A percentile compares a stretch with the other conserved stretches of the same genome.
phyloP scores from a whole-genome alignment of 2,113 vertebrate species.

The Muscicapa adusta region DNA sequence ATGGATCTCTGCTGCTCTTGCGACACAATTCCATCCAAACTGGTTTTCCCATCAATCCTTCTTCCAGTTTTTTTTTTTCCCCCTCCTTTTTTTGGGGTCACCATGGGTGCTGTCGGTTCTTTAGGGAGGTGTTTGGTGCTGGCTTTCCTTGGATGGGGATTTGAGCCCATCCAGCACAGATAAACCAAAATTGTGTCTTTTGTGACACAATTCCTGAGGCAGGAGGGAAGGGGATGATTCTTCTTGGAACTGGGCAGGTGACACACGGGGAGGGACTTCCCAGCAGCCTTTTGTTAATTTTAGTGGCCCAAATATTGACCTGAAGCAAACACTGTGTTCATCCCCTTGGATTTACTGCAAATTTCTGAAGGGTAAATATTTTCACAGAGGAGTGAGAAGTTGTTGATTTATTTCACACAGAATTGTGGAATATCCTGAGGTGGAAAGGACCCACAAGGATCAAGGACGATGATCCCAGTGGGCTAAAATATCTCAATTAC shows the following conservation, averaged over 20 bases:
- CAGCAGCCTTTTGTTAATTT: not conserved
- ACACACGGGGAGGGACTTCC: not conserved
- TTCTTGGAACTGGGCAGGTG: not conserved
- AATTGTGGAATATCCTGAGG: not conserved
- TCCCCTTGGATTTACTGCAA: accelerated
- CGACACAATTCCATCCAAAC: conserved; percentile 33
- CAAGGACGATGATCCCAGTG: accelerated
- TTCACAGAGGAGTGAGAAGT: not conserved
- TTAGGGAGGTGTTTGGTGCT: not conserved
- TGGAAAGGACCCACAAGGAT: not conserved
- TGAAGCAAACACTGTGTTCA: not conserved
- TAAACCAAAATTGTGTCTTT: not conserved
- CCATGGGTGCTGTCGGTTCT: accelerated
- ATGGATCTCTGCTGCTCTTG: conserved; percentile 21
- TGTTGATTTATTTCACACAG: not conserved
- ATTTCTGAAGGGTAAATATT: not conserved
- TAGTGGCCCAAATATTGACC: not conserved
- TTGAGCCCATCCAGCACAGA: not conserved
- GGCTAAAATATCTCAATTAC: not conserved
- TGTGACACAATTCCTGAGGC: not conserved
- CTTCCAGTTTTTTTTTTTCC: not conserved
- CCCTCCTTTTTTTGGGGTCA: not conserved
- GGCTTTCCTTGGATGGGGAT: accelerated
- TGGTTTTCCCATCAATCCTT: conserved; percentile 3
- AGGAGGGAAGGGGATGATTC: not conserved